Conservation (phyloP, 2,888 invertebrate species). For the Eupithecia subfuscata region DNA sequence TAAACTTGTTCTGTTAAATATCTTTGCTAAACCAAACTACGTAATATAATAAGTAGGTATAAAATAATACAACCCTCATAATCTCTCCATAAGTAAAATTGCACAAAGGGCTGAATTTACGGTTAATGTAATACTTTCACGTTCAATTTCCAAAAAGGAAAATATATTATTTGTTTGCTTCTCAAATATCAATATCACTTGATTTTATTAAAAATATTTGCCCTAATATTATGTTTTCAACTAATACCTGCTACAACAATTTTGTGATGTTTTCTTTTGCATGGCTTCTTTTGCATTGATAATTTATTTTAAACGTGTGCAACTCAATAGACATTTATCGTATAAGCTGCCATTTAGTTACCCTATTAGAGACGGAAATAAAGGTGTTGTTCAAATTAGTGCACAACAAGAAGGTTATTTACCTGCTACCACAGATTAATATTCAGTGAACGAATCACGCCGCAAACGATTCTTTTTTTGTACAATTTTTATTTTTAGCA, state of each 20-base stretch:
- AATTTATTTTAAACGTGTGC: neutral
- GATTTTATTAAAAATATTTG: neutral
- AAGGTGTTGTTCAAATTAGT: too few species aligned
- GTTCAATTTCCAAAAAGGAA: neutral
- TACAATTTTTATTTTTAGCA: too few species aligned
- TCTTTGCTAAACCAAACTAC: neutral
- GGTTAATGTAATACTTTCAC: neutral
- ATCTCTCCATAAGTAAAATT: neutral
- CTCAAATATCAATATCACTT: neutral
- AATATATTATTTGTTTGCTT: neutral
- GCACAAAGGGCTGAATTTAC: neutral
- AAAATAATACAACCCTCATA: conserved; percentile 6
- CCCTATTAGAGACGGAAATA: neutral
- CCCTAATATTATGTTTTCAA: neutral
- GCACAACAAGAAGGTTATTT: too few species aligned
- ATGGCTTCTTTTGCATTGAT: neutral
- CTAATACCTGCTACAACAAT: neutral
- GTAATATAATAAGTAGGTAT: neutral
- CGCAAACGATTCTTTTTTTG: too few species aligned
- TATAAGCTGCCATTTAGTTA: neutral
- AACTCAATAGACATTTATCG: neutral
- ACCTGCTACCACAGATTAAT: too few species aligned
- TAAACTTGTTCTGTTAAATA: neutral
- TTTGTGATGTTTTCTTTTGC: neutral
- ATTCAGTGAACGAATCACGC: too few species aligned